Evolutionary conservation across 1,140 invertebrate species (phyloP).

Genomic region (Phortica variegata): DNA sequence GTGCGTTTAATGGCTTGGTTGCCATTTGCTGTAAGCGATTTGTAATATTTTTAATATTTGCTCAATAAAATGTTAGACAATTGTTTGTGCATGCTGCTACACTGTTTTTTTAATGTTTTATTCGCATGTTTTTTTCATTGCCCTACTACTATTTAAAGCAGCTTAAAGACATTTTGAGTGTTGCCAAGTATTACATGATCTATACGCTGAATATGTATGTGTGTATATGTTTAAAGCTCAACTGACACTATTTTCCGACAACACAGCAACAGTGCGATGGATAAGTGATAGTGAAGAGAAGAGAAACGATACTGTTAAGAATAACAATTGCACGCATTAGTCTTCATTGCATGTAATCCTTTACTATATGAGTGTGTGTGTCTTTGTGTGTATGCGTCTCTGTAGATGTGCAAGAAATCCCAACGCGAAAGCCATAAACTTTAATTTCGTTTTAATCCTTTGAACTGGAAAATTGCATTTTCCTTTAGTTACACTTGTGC

Average conservation of each 20-base stretch:
- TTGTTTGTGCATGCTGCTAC: slow-evolving; percentile 26
- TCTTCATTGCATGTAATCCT: slow-evolving; percentile 49
- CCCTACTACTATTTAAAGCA: slow-evolving; percentile 3
- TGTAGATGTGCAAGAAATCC: slow-evolving; percentile 28
- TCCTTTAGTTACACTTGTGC: background rate
- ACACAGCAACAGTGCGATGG: no score
- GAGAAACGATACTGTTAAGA: no score
- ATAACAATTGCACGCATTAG: no score
- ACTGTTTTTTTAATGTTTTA: no score
- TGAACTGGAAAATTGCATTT: slow-evolving; percentile 48
- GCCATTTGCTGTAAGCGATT: slow-evolving; percentile 25
- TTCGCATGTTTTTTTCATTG: slow-evolving; percentile 28
- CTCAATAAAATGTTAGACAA: slow-evolving; percentile 50
- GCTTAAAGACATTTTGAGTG: no score
- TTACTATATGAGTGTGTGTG: slow-evolving; percentile 13
- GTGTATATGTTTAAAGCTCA: no score
- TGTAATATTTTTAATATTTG: slow-evolving; percentile 53
- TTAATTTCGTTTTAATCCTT: slow-evolving; percentile 55
- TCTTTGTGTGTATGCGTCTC: background rate
- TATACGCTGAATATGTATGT: no score
- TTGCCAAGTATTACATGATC: no score
- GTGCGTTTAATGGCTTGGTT: slow-evolving; percentile 37
- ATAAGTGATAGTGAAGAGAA: no score
- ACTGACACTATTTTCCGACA: no score
- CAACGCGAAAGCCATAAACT: slow-evolving; percentile 43